Evolutionary conservation across 2,113 vertebrate genomes (phyloP).

Genomic region (Trematocara zebra): DNA sequence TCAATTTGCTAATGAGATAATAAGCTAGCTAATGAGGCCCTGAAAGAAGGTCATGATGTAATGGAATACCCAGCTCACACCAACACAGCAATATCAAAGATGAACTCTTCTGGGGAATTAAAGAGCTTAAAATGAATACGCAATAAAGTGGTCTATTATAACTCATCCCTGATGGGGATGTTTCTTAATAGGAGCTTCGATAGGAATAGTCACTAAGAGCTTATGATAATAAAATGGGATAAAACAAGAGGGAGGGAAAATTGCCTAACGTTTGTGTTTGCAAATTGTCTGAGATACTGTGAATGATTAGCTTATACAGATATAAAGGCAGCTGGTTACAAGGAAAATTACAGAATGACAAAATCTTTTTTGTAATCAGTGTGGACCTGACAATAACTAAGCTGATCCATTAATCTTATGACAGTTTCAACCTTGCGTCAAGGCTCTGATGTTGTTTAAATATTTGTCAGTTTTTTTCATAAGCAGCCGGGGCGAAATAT

Average conservation of each 20-base stretch:
- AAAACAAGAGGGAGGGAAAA: neutral
- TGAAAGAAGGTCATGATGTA: conserved; percentile 68
- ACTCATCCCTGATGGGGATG: conserved; percentile 42
- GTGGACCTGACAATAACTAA: neutral
- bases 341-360: neutral
- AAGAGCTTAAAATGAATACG: conserved; percentile 51
- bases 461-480: neutral
- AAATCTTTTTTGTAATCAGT: neutral
- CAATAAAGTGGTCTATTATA: conserved; percentile 46
- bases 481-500: accelerated
- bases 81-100: conserved; percentile 11
- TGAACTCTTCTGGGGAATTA: conserved; percentile 64
- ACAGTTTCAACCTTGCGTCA: neutral
- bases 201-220: neutral
- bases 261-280: conserved; percentile 10
- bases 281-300: neutral
- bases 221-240: neutral
- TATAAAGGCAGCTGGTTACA: neutral
- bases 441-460: neutral
- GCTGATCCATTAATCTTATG: neutral
- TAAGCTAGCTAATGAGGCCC: conserved; percentile 57
- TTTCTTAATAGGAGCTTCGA: conserved; percentile 43
- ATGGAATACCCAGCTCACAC: conserved; percentile 43
- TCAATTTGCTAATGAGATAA: conserved; percentile 64
- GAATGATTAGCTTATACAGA: neutral